Base-by-base conservation (phyloP, 2,797 vertebrate species). In the Melanotaenia nigrans region DNA sequence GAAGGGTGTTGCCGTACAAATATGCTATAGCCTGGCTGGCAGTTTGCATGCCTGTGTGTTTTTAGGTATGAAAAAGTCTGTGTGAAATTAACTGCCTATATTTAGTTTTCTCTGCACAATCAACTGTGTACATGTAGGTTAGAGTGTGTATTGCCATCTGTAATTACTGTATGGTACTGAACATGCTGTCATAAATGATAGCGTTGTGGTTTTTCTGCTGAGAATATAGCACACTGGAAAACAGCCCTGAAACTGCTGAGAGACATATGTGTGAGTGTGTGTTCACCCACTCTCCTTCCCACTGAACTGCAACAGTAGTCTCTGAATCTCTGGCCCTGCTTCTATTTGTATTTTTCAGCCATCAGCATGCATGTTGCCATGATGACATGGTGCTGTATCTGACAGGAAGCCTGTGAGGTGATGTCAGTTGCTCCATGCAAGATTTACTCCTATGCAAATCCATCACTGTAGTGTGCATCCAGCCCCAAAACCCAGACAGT, bases 381-480 rank as follows among this genome's bases (percentile, higher is more conserved):
- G 79, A 87, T 81, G 82, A 67, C 68, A 65, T 28, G 60, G 24
- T 75, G 61, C 75, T 61, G 65, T 65, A 63, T 75, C 79, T 71
- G 70, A 85, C 85, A 75, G 70, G 66, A 77, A 65, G 71, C 62
- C 55, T 69, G 65, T 28, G 25, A 73, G 79, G 58, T 66, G 74
- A 77, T 61, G 78, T 84, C 78, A 78, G 72, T 74, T 64, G 81
- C 70, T 71, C 70, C 74, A 78, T 74, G 77, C 75, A 77, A 85
- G 78, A 71, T 78, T 67, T 82, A 77, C 81, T 83, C 54, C 88
- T 92, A 90, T 93, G 88, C 90, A 91, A 92, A 85, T 68, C 65
- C 47, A 71, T 80, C 40, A 61, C 25, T 81, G 57, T 75, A 67
- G 33, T 16, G 10, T 75, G 59, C 70, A 58, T 69, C 68, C 57